These are phyloP conservation scores for Noturus placidus DNA, from an alignment of 2,113 vertebrate species.

Conservation along the genomic window DNA sequence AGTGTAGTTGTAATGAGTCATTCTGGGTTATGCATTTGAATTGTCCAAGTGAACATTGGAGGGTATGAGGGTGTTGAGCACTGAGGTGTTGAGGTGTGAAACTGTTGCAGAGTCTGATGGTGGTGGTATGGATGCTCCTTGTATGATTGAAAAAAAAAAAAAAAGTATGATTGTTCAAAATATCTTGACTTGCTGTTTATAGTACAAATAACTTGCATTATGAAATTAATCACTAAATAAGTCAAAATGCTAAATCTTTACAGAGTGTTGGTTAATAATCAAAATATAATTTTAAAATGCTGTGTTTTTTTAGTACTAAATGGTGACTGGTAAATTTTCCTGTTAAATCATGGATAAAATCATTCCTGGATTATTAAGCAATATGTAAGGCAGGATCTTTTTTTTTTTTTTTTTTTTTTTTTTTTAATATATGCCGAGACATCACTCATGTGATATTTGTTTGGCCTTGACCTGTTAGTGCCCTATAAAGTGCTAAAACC, in stretches of 20 bases:
- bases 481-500: neutral
- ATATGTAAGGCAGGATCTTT: neutral
- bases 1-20: neutral
- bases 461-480: neutral
- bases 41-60: neutral
- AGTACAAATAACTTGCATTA: neutral
- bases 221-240: neutral
- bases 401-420: neutral
- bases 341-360: neutral
- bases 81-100: neutral
- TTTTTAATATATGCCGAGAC: neutral
- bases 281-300: too few species aligned
- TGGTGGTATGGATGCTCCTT: neutral
- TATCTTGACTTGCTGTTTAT: neutral
- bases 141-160: neutral
- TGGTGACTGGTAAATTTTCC: neutral
- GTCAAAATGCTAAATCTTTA: neutral
- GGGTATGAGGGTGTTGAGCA: neutral
- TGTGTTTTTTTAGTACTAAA: too few species aligned
- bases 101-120: neutral
- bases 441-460: neutral
- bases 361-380: neutral
- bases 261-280: neutral
- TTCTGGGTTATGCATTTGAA: neutral
- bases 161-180: neutral